phyloP scores from a whole-genome alignment of 2,797 vertebrate species.

The Phoeniculus purpureus region DNA sequence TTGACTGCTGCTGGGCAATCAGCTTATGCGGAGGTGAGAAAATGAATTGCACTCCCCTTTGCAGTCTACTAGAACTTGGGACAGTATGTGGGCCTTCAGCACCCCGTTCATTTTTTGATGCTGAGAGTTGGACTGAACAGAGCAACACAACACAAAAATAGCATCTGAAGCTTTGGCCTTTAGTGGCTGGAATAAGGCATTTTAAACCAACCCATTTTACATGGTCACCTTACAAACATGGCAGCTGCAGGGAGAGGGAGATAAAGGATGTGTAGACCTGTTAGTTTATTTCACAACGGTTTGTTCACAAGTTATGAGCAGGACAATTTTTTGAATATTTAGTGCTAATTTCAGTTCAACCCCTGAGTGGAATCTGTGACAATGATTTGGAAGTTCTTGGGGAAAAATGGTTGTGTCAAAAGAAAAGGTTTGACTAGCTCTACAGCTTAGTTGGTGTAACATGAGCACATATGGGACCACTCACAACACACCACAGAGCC shows the following conservation, averaged over 20 bases:
- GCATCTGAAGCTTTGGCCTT: not conserved
- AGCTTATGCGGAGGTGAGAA: not conserved
- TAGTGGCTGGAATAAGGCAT: not conserved
- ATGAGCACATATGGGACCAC: not conserved
- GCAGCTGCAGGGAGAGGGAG: not conserved
- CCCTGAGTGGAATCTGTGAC: not conserved
- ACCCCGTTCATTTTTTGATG: conserved; percentile 38
- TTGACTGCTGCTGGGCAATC: not conserved
- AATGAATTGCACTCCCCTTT: not conserved
- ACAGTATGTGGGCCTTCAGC: not conserved
- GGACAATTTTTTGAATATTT: not conserved
- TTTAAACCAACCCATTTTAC: not conserved
- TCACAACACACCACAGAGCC: not conserved
- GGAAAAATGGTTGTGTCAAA: not conserved
- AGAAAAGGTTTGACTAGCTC: not conserved
- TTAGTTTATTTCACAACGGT: not conserved
- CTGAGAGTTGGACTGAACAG: conserved; percentile 36
- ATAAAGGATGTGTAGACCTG: not conserved
- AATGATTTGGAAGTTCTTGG: not conserved
- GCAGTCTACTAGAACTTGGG: not conserved
- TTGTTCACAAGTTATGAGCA: not conserved
- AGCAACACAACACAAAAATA: not conserved
- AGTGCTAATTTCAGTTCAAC: not conserved
- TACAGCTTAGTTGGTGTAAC: not conserved
- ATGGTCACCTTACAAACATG: not conserved